These are phyloP conservation scores for Gortyna flavago DNA, from an alignment of 2,888 invertebrate species.

Conservation along the genomic window DNA sequence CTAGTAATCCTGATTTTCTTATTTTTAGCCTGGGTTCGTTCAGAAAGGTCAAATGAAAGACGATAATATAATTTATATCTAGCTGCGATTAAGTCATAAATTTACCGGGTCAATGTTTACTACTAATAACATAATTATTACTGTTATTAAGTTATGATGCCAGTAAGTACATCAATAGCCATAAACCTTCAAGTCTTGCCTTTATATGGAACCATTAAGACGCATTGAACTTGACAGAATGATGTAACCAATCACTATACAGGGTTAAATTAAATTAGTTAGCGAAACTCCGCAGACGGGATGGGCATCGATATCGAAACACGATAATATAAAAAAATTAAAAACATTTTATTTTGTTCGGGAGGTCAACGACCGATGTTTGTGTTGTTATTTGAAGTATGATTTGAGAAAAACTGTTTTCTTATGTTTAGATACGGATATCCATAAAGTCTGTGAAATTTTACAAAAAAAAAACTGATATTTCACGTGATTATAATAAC, in stretches of 20 bases:
- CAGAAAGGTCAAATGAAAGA: slow-evolving; percentile 1
- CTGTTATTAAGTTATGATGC: slow-evolving; percentile 2
- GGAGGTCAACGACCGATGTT: too few relatives aligned
- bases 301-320: neutral
- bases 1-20: neutral
- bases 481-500: too few relatives aligned
- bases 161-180: neutral
- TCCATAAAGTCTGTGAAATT: too few relatives aligned
- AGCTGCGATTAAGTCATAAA: slow-evolving; percentile 11
- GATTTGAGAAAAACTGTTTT: neutral
- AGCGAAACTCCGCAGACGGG: neutral
- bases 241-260: slow-evolving; percentile 28
- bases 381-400: neutral
- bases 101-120: slow-evolving; percentile 29
- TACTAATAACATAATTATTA: slow-evolving; percentile 42
- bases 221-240: slow-evolving; percentile 25
- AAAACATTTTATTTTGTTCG: too few relatives aligned
- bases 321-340: neutral
- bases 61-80: neutral
- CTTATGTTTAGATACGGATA: too few relatives aligned
- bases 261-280: neutral
- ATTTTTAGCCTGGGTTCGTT: slow-evolving; percentile 1
- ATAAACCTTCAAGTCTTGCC: slow-evolving; percentile 20
- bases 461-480: too few relatives aligned
- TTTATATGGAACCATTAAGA: slow-evolving; percentile 20